Conservation (phyloP, 2,888 invertebrate species). For the Platycheirus albimanus region DNA sequence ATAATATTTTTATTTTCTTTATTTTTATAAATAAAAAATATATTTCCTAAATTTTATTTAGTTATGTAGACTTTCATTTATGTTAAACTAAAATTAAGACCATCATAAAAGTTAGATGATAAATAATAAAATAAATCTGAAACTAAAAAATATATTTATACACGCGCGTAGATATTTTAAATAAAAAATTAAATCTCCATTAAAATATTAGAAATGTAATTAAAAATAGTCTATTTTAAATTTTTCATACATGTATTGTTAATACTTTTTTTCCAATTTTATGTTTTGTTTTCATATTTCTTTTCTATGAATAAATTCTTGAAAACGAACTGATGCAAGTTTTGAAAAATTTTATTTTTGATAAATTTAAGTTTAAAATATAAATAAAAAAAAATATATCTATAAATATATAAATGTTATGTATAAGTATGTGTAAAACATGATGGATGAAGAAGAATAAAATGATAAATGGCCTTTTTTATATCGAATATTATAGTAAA, state of each 20-base stretch:
- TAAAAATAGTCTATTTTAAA: constrained; percentile 11
- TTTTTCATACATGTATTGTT: background rate
- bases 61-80: too few species aligned
- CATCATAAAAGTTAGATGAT: constrained; percentile 18
- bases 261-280: background rate
- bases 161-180: constrained; percentile 46
- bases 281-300: constrained; percentile 2
- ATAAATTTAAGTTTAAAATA: constrained; percentile 21
- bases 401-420: constrained; percentile 7
- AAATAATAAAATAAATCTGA: constrained; percentile 16
- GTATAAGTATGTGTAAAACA: constrained; percentile 43
- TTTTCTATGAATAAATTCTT: constrained; percentile 9
- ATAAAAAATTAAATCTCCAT: constrained; percentile 43
- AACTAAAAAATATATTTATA: constrained; percentile 40
- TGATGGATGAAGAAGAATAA: constrained; percentile 42
- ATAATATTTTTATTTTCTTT: constrained; percentile 23
- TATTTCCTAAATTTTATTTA: constrained; percentile 24
- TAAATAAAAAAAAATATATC: constrained; percentile 3
- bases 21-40: background rate
- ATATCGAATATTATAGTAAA: constrained; percentile 69
- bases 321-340: constrained; percentile 32
- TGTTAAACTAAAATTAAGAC: constrained; percentile 20
- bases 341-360: constrained; percentile 27
- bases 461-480: constrained; percentile 72
- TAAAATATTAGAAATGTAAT: constrained; percentile 20